Conservation (phyloP, 2,113 vertebrate species). For the Oxyura jamaicensis region DNA sequence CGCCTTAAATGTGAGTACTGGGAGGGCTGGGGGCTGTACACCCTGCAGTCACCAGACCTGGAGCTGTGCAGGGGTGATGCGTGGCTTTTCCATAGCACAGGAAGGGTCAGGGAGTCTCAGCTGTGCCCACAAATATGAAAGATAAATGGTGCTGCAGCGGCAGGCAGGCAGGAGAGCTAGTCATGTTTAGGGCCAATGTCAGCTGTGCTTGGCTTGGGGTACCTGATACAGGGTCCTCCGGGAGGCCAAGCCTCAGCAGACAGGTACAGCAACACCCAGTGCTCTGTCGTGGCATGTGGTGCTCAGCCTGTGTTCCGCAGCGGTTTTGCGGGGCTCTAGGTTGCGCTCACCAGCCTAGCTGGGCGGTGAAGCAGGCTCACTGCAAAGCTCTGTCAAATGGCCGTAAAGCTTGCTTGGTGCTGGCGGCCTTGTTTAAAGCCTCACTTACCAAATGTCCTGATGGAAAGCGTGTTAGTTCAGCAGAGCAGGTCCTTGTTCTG, state of each 20-base stretch:
- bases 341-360: accelerated
- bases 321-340: neutral
- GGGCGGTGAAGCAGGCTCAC: neutral
- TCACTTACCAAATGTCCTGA: neutral
- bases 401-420: neutral
- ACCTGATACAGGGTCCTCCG: neutral
- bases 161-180: neutral
- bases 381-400: neutral
- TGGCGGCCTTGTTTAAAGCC: neutral
- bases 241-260: neutral
- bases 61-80: neutral
- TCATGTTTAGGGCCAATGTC: neutral
- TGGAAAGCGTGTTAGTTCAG: neutral
- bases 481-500: neutral
- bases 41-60: neutral
- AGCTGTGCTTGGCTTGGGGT: neutral
- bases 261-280: too few species aligned
- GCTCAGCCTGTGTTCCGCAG: neutral
- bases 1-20: conserved; percentile 90
- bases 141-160: neutral
- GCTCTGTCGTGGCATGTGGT: neutral
- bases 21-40: accelerated
- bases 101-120: neutral
- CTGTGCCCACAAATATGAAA: neutral
- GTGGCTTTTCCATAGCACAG: neutral